phyloP scores from a whole-genome alignment of 1,140 invertebrate genomes.

The Lepidurus couesii region DNA sequence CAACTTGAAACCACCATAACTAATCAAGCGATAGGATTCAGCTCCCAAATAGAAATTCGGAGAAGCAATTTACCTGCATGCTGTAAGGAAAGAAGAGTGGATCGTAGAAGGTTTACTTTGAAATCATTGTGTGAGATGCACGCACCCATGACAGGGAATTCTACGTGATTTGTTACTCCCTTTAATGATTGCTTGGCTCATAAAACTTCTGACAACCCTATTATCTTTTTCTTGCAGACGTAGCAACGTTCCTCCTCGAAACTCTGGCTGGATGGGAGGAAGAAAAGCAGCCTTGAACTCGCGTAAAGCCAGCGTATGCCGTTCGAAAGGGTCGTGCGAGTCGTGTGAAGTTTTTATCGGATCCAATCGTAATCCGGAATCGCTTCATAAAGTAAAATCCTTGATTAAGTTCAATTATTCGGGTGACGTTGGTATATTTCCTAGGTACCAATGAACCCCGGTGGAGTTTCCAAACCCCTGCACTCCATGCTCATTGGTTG shows the following conservation, averaged over 20 bases:
- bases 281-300: neutral
- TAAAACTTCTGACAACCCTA: constrained; percentile 11
- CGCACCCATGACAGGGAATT: constrained; percentile 17
- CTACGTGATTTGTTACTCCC: neutral
- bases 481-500: constrained; percentile 4
- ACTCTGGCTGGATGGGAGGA: neutral
- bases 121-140: neutral
- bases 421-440: neutral
- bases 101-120: neutral
- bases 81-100: neutral
- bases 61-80: neutral
- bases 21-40: constrained; percentile 2
- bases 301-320: neutral
- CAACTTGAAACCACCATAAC: neutral
- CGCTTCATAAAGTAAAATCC: constrained; percentile 5
- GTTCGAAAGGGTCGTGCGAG: too few species aligned
- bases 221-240: neutral
- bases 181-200: neutral
- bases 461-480: neutral
- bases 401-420: neutral
- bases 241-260: neutral
- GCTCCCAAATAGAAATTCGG: neutral
- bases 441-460: constrained; percentile 13
- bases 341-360: too few species aligned
- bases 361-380: neutral